Base-by-base conservation (phyloP, 2,888 invertebrate genomes). In the Coleophora flavipennella region DNA sequence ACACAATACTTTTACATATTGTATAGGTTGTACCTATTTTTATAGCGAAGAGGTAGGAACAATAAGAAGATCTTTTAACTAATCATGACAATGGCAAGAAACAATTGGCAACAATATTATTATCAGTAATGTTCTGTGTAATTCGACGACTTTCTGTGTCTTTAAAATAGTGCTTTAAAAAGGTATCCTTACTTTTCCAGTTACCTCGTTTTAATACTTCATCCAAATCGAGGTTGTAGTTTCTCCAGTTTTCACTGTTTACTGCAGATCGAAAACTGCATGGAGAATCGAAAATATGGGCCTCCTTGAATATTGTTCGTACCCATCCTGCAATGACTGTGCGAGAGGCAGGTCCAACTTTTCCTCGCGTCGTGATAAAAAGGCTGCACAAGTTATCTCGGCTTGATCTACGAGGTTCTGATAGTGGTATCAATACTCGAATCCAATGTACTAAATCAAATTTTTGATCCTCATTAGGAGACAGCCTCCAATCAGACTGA, bases 261-360 rank as follows among this genome's bases (percentile, higher is more conserved):
- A 53, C 50, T n/a, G 45, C 48, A 4, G 45, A 8, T 12, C 48
- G 20, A 9, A 43, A 36, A 31, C 48, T 45, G 3, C 45, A 45
- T 10, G 45, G 29, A 2, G 43, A 25, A 7, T 26, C 43, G 1
- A 29, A 2, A 13, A 45, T 45, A 10, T 33, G 14, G 26, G 44
- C 35, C 2, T 46, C 42, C 29, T 34, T 38, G 6, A 53, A 38
- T 6, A 45, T 1, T 0, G 36, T 34, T 29, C 43, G 45, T 8
- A 54, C 34, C 49, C 46, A 49, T 8, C 45, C 37, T 2, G 50
- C 50, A 8, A 56, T 53, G 1, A 53, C 42, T 0, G 45, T 34
- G 8, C 50, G 39, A 1, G 53, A 49, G 1, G 52, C 50, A 4
- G 40, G 14, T 40, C 41, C 40, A 1, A 42, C 45, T 37, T 38